Evolutionary conservation across 92 coral and sea anemone genomes (phyloP).

Genomic region (Bergia puertoricense): DNA sequence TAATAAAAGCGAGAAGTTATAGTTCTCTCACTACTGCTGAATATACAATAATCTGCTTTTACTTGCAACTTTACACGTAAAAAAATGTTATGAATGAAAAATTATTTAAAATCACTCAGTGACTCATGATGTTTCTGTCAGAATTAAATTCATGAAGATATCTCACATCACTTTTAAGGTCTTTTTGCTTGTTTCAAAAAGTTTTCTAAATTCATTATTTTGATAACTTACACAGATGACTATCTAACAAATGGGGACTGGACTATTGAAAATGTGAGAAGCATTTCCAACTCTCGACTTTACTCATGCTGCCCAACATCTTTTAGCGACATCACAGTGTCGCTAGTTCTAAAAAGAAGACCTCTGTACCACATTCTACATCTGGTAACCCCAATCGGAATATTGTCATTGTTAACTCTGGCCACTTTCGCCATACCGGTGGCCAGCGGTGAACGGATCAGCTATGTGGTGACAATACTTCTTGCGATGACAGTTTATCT

Average conservation of each 20-base stretch:
- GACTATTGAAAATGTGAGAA: conserved; percentile 49
- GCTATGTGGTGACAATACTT: conserved; percentile 25
- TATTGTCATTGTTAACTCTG: conserved; percentile 23
- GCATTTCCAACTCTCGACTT: conserved; percentile 35
- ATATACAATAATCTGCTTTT: too few relatives aligned
- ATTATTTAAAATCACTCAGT: too few relatives aligned
- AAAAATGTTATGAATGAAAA: too few relatives aligned
- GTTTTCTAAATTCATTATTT: neutral
- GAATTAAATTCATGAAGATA: too few relatives aligned
- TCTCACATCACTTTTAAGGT: too few relatives aligned
- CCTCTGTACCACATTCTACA: conserved; percentile 74
- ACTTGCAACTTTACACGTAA: too few relatives aligned
- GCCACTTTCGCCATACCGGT: conserved; percentile 36
- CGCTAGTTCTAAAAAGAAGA: conserved; percentile 59
- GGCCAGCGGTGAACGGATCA: conserved; percentile 34
- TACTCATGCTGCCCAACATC: conserved; percentile 69
- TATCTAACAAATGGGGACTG: conserved; percentile 81
- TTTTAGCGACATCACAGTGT: conserved; percentile 75
- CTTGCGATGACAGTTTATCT: conserved; percentile 35
- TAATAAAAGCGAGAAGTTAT: too few relatives aligned
- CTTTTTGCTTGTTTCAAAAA: too few relatives aligned
- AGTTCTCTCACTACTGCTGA: too few relatives aligned
- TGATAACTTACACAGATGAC: conserved; percentile 47
- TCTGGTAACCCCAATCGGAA: conserved; percentile 48
- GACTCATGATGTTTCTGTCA: too few relatives aligned